A percentile compares a stretch with the other conserved stretches of the same genome.
phyloP scores from a whole-genome alignment of 2,113 vertebrate species.

The Laterallus jamaicensis region DNA sequence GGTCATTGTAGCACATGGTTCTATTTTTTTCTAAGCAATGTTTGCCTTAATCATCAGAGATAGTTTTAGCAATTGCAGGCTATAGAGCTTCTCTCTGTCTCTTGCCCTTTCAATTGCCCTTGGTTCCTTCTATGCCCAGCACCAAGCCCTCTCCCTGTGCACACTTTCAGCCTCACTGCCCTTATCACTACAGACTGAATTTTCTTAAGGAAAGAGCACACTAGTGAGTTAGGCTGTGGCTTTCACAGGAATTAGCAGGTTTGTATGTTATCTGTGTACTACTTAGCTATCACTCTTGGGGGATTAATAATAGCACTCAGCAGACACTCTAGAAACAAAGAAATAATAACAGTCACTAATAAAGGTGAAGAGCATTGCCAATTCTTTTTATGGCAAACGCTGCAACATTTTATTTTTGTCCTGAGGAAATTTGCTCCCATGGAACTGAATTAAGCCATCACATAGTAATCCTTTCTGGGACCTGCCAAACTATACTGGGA shows the following conservation, averaged over 20 bases:
- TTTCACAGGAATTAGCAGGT: background rate
- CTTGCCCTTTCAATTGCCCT: background rate
- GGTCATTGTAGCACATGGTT: background rate
- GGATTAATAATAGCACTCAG: background rate
- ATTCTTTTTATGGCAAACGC: background rate
- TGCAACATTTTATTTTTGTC: background rate
- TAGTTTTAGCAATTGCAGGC: background rate
- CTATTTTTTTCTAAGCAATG: background rate
- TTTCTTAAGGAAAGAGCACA: background rate
- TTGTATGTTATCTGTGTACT: background rate
- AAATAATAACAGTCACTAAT: background rate
- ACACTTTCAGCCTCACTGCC: background rate
- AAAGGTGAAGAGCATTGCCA: background rate
- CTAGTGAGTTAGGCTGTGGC: background rate
- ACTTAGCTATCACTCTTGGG: background rate
- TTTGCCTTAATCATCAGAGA: background rate
- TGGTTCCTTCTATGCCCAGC: background rate
- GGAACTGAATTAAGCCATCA: background rate
- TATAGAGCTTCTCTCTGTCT: background rate
- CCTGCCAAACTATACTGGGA: background rate
- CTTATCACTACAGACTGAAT: background rate
- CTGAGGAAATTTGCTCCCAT: background rate
- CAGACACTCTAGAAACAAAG: background rate
- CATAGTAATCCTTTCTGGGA: background rate
- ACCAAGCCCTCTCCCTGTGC: background rate